Evolutionary conservation across 35 echinoderm and acorn worm genomes (phyloP), one percentile per base, ranked within the genome.

Genomic region (Stichopus chloronotus): DNA sequence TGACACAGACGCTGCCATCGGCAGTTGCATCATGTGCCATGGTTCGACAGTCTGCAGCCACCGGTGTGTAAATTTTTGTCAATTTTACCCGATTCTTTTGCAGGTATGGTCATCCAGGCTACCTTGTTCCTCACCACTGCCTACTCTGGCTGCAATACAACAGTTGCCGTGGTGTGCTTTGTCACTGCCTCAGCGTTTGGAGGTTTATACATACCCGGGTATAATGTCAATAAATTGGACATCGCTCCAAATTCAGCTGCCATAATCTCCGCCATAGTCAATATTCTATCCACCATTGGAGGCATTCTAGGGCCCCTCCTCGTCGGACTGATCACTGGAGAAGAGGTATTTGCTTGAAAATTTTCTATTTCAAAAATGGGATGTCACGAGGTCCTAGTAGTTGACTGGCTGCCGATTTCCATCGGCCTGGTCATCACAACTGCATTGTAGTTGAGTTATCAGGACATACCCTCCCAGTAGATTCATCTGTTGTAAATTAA

Each of bases 171-270:
- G 21, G 52, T 58, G 8, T 91, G 69, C 58, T 78, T 91, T 58
- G 14, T 79, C n/a, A 65, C 76, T 8, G 69, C 90, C 12, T 10
- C 79, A 1, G 13, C 71, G 8, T 58, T 91, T 53, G 90, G 90
- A 17, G 90, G 90, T 53, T 72, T 91, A 4, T 91, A 23, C n/a
- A 23, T 14, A 57, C 53, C 72, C 21, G 90, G 71, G 5, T 91
- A 22, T n/a, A 12, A 91, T 24, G 90, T 79, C 23, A 91, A 91
- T 23, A 91, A 58, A 10, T 55, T 91, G 72, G 90, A 91, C 72
- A 53, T 91, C 78, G 90, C 90, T 3, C 90, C 90, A 79, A 77
- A 91, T 58, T 77, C 53, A 5, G 71, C 72, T 7, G 69, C 16
- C 4, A 54, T 91, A 10, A 78, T 91, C 0, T 79, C 90, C 22